Base-by-base conservation (phyloP, 2,113 vertebrate genomes). In the Rutilus rutilus region DNA sequence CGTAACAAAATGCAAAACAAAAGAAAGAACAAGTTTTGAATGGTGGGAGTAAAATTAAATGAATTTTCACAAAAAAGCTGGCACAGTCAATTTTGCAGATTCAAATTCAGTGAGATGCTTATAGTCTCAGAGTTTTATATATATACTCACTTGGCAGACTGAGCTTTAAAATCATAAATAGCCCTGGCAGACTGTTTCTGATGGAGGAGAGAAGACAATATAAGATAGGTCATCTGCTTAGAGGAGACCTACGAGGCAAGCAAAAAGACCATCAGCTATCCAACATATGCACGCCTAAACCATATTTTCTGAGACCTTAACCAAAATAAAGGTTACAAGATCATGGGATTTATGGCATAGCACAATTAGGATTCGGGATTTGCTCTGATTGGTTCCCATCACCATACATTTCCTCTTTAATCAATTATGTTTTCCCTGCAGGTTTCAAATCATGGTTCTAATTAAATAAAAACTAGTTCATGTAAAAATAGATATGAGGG, bases 111-210 rank as follows among this genome's bases (percentile, higher is more conserved):
- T 39, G 14, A 71, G n/a, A 45, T 42, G 62, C 25, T 50, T 27
- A 47, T 71, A 33, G 23, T 36, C 5, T 74, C 71, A 25, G 23
- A 77, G 52, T 52, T 54, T 15, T 14, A 36, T 6, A 76, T 45
- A 78, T 73, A 81, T 95, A 98, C 98, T 99, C 96, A 99, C 98
- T 99, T 99, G 91, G 97, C 93, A 27, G 97, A 96, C 91, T 99
- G 98, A 93, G 98, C 98, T 94, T 98, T 99, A 95, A 99, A 99
- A 93, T 99, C 98, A 89, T 99, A 99, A 89, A 99, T 96, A 92
- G 98, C 98, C 95, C 95, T 96, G 88, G 98, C 98, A 91, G 96
- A 96, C 92, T 98, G 92, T 94, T 97, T 98, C 97, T 98, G 96
- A 95, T 97, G 96, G 89, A 94, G 91, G 27, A 96, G 93, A 95